A percentile compares a stretch with the other conserved stretches of the same genome.
These are phyloP conservation scores for Amphipoea lucens DNA, from an alignment of 2,888 invertebrate genomes.

Conservation along the genomic window DNA sequence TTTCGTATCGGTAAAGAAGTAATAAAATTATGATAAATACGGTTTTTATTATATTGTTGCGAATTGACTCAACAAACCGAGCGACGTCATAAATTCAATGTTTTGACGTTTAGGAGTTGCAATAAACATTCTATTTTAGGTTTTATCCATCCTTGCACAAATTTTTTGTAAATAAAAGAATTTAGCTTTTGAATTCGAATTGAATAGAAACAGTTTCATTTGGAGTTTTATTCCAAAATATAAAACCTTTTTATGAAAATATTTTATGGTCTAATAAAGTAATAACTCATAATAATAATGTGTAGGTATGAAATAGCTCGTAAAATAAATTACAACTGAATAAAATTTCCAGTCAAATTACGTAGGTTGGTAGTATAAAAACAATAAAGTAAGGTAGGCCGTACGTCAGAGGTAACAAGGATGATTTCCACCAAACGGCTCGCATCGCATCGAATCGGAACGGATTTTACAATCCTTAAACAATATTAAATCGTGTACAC, in stretches of 20 bases:
- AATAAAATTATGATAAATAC: conserved; percentile 50
- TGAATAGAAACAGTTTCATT: conserved; percentile 10
- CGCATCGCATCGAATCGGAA: too few species aligned
- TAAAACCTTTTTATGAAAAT: not conserved
- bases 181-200: not conserved
- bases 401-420: not conserved
- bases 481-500: too few species aligned
- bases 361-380: not conserved
- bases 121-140: conserved; percentile 25
- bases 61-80: conserved; percentile 40
- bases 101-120: conserved; percentile 36
- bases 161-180: conserved; percentile 7
- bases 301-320: not conserved
- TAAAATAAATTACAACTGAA: conserved; percentile 3
- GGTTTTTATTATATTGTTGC: conserved; percentile 32
- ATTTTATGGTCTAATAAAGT: not conserved
- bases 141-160: conserved; percentile 23
- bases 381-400: not conserved
- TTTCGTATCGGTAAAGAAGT: conserved; percentile 40
- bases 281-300: conserved; percentile 2
- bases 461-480: too few species aligned
- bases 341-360: not conserved
- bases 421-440: too few species aligned
- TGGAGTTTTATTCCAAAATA: not conserved
- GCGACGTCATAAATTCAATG: conserved; percentile 39